These are phyloP conservation scores for Ypsolopha scabrella DNA, from an alignment of 2,888 invertebrate genomes.

Conservation along the genomic window DNA sequence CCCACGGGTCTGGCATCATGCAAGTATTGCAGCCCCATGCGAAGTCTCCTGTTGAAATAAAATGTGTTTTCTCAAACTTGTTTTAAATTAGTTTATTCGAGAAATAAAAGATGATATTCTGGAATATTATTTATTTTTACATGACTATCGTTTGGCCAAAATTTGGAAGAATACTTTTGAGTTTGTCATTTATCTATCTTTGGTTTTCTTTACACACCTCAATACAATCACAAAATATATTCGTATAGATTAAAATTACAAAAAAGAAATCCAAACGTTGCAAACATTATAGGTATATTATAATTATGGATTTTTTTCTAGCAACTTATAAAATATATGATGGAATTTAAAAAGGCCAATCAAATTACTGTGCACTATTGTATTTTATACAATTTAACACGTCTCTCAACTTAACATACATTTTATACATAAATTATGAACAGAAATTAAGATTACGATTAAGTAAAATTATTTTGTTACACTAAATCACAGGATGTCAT, in stretches of 20 bases:
- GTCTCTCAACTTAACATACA: too few species aligned
- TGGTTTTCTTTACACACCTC: not conserved
- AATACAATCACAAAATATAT: constrained; percentile 6
- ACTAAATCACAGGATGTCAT: not conserved
- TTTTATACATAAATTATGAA: too few species aligned
- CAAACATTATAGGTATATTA: not conserved
- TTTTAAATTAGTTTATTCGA: too few species aligned
- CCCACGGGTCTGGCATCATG: constrained; percentile 48
- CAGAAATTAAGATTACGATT: too few species aligned
- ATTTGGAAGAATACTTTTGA: constrained; percentile 53
- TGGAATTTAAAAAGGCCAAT: not conserved
- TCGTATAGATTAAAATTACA: not conserved
- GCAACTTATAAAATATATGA: not conserved
- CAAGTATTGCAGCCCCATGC: constrained; percentile 41
- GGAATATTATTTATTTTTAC: constrained; percentile 57
- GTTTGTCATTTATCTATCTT: not conserved
- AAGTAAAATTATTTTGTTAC: too few species aligned
- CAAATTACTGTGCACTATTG: not conserved
- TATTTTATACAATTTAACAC: too few species aligned
- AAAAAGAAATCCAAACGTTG: not conserved
- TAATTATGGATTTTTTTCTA: not conserved
- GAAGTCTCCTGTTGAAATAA: constrained; percentile 36
- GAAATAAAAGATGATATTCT: constrained; percentile 19
- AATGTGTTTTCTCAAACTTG: not conserved
- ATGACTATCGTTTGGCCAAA: constrained; percentile 56